Evolutionary conservation across 2,113 vertebrate species (phyloP).

Genomic region (Motacilla tschutschensis): DNA sequence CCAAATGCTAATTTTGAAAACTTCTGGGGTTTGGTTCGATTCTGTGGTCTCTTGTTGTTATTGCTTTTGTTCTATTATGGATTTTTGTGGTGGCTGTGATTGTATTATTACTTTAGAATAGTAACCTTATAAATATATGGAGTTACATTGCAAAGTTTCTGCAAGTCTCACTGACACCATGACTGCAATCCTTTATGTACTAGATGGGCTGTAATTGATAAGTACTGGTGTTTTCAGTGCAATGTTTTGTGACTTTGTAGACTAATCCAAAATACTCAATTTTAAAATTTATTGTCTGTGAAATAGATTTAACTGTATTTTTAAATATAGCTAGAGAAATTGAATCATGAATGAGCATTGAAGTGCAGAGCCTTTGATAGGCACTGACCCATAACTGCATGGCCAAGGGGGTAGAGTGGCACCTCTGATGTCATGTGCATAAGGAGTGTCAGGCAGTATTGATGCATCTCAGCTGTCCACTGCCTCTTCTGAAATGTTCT

Average conservation of each 20-base stretch:
- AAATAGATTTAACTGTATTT: background rate
- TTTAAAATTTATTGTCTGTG: background rate
- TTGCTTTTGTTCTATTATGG: background rate
- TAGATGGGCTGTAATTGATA: background rate
- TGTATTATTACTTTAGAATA: background rate
- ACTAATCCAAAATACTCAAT: background rate
- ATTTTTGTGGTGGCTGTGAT: background rate
- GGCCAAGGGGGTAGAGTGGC: no score
- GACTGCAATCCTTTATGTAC: background rate
- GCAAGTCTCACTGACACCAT: background rate
- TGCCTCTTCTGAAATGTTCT: background rate
- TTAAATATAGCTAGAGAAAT: background rate
- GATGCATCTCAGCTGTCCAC: background rate
- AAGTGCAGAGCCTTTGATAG: background rate
- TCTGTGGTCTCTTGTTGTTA: background rate
- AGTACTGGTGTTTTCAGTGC: background rate
- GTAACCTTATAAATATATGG: background rate
- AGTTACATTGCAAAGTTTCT: background rate
- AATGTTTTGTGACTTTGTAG: background rate
- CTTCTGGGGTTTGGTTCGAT: background rate
- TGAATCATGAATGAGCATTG: background rate
- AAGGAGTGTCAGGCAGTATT: background rate
- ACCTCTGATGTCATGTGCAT: background rate
- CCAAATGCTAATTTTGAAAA: background rate
- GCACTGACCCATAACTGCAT: background rate